These are phyloP conservation scores for Heterocephalus glaber DNA, from an alignment of 2,113 vertebrate species.

Conservation along the genomic window DNA sequence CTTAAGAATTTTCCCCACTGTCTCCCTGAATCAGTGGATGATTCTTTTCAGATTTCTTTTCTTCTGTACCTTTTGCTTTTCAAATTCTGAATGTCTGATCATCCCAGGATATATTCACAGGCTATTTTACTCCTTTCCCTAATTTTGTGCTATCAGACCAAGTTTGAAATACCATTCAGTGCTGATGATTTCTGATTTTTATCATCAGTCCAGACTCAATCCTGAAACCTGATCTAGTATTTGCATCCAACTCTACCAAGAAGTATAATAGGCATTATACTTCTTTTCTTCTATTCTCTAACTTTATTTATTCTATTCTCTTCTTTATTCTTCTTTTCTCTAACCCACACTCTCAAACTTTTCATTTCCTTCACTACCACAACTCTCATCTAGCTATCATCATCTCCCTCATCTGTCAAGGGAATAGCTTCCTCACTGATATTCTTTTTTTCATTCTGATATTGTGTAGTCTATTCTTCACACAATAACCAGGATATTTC, in stretches of 20 bases:
- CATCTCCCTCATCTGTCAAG: background rate
- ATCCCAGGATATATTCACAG: background rate
- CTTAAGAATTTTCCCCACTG: background rate
- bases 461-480: background rate
- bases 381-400: background rate
- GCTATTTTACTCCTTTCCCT: background rate
- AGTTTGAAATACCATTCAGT: background rate
- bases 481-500: background rate
- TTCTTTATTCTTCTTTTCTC: background rate
- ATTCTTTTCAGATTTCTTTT: background rate
- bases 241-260: background rate
- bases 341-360: background rate
- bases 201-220: background rate
- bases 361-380: background rate
- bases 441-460: background rate
- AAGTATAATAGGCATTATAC: background rate
- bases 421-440: background rate
- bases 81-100: background rate
- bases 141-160: background rate
- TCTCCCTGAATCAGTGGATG: background rate
- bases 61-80: background rate
- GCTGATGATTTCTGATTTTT: background rate
- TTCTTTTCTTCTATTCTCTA: no score
- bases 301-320: no score
- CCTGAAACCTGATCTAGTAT: background rate